Evolutionary conservation across 2,113 vertebrate species (phyloP).

Genomic region (Psephotus haematonotus): DNA sequence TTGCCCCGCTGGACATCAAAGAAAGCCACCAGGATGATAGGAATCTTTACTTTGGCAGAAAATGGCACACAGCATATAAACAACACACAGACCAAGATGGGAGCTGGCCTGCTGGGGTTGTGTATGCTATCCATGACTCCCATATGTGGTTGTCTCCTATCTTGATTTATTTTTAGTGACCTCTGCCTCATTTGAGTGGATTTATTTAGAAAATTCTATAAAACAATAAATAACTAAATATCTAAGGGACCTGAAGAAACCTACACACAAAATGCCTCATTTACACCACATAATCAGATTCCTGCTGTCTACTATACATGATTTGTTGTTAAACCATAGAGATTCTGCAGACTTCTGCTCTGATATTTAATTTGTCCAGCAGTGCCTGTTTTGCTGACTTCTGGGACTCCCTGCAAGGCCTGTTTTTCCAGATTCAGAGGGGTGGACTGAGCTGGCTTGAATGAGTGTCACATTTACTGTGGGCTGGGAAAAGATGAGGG

Average conservation of each 20-base stretch:
- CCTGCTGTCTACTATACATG: neutral
- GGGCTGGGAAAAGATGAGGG: neutral
- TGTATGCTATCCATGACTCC: neutral
- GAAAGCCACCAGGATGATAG: neutral
- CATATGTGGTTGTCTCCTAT: neutral
- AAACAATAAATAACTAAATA: neutral
- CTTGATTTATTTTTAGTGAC: neutral
- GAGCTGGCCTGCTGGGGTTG: neutral
- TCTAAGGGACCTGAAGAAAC: neutral
- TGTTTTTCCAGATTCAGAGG: slow-evolving; percentile 16
- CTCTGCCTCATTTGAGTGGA: neutral
- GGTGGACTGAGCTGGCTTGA: neutral
- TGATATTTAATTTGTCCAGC: neutral
- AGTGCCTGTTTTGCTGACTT: neutral
- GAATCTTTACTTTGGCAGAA: slow-evolving; percentile 42
- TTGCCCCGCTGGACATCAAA: neutral
- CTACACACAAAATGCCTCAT: neutral
- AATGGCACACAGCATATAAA: neutral
- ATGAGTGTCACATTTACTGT: neutral
- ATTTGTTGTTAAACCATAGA: neutral
- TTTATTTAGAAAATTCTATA: neutral
- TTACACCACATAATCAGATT: neutral
- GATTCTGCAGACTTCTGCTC: neutral
- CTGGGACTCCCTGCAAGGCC: slow-evolving; percentile 4
- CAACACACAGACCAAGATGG: neutral